Base-by-base conservation (phyloP, 1,140 invertebrate genomes). In the Liolophura sinensis region DNA sequence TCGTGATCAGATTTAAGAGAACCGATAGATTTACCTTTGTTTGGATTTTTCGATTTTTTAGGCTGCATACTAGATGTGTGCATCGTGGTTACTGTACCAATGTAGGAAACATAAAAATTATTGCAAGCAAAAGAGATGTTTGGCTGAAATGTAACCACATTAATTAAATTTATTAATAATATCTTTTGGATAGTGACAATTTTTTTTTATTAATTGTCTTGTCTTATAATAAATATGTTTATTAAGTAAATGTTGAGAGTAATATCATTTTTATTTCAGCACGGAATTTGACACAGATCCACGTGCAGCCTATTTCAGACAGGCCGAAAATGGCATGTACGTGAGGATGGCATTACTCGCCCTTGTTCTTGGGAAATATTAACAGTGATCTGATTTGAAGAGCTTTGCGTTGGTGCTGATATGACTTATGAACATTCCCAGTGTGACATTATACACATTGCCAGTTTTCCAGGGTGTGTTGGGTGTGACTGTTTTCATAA, bases 251-350 rank as follows among this genome's bases (percentile, higher is more conserved):
- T n/a, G 18, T 57, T 57, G 7, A 27, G 15, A 16, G 18, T 40
- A n/a, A 48, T 59, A 25, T 51, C 22, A 25, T 61, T 52, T 60
- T 49, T 61, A 63, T 78, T 79, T 27, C 74, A 85, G 84, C 70
- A 87, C 91, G 0, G 93, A 96, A 70, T 93, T 99, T 72, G 98
- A 99, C 82, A 90, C 89, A 0, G 98, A 99, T 87, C 95, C 96
- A 0, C 85, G 97, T 58, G 97, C 97, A 1, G 97, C 96, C 0
- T 99, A 99, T 84, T 99, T 99, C 87, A 88, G 97, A 24, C 98
- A 99, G 87, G 95, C 95, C 3, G 94, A 98, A 82, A 93, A 95
- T 77, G 98, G 98, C 56, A 93, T 99, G 90, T 99, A 96, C 79
- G 93, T 99, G 6, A 89, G 98, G 49, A 99, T 99, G 98, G 96